Evolutionary conservation across 2,797 vertebrate genomes (phyloP).

Genomic region (Takifugu ocellatus): DNA sequence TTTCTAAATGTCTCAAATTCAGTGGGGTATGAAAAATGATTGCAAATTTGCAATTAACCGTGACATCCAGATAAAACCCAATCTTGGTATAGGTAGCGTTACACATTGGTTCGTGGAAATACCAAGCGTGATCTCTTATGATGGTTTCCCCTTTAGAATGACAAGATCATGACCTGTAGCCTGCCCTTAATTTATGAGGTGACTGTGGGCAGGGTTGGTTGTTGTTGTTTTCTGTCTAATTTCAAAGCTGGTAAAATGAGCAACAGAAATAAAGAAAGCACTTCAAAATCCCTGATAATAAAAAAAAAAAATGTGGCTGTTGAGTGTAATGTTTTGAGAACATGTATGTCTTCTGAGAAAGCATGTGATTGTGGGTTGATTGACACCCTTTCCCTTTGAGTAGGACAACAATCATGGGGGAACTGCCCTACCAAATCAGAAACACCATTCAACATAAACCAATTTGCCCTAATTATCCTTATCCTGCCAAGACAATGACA

Average conservation of each 20-base stretch:
- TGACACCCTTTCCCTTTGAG: constrained; percentile 69
- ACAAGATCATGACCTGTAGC: constrained; percentile 68
- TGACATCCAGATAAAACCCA: constrained; percentile 81
- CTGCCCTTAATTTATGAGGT: constrained; percentile 68
- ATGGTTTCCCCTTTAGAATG: constrained; percentile 69
- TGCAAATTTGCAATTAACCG: constrained; percentile 79
- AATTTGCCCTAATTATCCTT: constrained; percentile 70
- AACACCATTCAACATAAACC: constrained; percentile 69
- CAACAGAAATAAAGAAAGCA: constrained; percentile 73
- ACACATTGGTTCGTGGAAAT: constrained; percentile 75
- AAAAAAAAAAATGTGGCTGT: constrained; percentile 66
- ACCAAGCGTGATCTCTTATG: constrained; percentile 69
- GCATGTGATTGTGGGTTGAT: constrained; percentile 67
- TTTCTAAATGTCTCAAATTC: constrained; percentile 77
- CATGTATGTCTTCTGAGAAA: constrained; percentile 73
- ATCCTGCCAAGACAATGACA: constrained; percentile 72
- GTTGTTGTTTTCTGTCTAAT: constrained; percentile 53
- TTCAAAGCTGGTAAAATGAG: constrained; percentile 72
- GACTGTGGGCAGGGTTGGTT: constrained; percentile 58
- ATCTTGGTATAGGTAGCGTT: constrained; percentile 77
- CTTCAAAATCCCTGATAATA: constrained; percentile 76
- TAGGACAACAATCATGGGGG: constrained; percentile 73
- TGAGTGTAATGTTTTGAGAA: constrained; percentile 71
- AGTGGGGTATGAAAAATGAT: constrained; percentile 78
- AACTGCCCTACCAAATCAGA: constrained; percentile 70